These are phyloP conservation scores for Cuniculus paca DNA, from an alignment of 2,797 vertebrate genomes.

Conservation along the genomic window DNA sequence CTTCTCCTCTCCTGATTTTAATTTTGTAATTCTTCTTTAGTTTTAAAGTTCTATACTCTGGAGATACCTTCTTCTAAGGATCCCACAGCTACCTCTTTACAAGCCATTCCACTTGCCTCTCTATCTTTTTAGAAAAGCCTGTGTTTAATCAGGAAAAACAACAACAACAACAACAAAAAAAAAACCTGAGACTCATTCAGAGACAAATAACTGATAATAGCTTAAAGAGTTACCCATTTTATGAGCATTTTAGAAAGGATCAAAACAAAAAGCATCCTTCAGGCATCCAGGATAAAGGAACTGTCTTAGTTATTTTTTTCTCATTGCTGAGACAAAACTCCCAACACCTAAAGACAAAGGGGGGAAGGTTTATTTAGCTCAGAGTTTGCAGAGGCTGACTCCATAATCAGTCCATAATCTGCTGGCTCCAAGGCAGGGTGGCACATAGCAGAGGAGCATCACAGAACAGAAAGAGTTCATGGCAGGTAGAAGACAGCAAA, in stretches of 20 bases:
- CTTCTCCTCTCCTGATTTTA: background rate
- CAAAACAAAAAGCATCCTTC: background rate
- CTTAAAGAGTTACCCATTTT: background rate
- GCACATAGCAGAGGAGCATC: background rate
- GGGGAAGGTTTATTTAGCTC: background rate
- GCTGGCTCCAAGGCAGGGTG: background rate
- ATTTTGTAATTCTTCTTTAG: background rate
- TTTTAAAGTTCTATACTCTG: background rate
- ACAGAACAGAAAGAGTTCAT: background rate
- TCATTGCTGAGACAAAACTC: background rate
- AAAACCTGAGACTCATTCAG: background rate
- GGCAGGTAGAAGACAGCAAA: background rate
- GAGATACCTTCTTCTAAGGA: background rate
- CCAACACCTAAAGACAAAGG: background rate
- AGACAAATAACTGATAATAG: background rate
- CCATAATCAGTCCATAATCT: background rate
- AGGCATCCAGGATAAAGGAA: background rate
- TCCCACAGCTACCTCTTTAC: background rate
- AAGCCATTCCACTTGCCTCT: background rate
- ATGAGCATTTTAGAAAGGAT: background rate
- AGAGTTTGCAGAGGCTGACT: background rate
- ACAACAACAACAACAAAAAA: too few species aligned
- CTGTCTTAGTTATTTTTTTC: background rate
- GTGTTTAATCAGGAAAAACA: background rate
- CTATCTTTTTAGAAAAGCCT: background rate